Evolutionary conservation across 2,113 vertebrate species (phyloP).

Genomic region (Thalassoma bifasciatum): DNA sequence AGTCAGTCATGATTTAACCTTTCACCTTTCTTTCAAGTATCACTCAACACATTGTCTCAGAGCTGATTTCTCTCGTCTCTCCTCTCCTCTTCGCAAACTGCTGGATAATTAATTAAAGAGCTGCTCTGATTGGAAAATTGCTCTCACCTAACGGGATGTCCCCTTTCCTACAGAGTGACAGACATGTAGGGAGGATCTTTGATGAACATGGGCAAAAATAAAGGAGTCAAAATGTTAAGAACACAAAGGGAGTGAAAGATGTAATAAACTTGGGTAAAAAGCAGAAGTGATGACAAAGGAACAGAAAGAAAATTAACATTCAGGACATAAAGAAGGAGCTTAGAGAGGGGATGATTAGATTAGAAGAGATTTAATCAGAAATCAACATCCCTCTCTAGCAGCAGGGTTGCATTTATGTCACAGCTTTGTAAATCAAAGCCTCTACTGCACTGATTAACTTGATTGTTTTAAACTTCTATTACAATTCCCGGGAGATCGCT

Average conservation of each 20-base stretch:
- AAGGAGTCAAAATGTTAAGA: no score
- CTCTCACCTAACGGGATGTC: conserved; percentile 33
- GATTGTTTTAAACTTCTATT: neutral
- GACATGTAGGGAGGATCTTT: neutral
- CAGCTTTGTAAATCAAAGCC: conserved; percentile 5
- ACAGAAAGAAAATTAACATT: neutral
- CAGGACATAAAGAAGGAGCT: neutral
- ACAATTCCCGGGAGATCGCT: neutral
- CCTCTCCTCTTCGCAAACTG: conserved; percentile 8
- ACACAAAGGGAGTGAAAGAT: no score
- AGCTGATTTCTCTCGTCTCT: conserved; percentile 15
- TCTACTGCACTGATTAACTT: conserved; percentile 3
- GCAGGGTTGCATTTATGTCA: neutral
- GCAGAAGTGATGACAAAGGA: neutral
- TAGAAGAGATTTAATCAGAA: conserved; percentile 22
- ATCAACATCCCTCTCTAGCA: conserved; percentile 15
- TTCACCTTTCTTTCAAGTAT: conserved; percentile 11
- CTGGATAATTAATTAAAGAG: conserved; percentile 45
- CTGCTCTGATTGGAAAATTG: conserved; percentile 43
- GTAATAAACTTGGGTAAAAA: no score
- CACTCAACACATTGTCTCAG: neutral
- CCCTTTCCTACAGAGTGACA: conserved; percentile 11
- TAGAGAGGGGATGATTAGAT: neutral
- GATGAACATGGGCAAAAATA: no score
- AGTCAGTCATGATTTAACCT: conserved; percentile 22